Evolutionary conservation across 2,797 vertebrate species (phyloP).

Genomic region (Lophius americanus): DNA sequence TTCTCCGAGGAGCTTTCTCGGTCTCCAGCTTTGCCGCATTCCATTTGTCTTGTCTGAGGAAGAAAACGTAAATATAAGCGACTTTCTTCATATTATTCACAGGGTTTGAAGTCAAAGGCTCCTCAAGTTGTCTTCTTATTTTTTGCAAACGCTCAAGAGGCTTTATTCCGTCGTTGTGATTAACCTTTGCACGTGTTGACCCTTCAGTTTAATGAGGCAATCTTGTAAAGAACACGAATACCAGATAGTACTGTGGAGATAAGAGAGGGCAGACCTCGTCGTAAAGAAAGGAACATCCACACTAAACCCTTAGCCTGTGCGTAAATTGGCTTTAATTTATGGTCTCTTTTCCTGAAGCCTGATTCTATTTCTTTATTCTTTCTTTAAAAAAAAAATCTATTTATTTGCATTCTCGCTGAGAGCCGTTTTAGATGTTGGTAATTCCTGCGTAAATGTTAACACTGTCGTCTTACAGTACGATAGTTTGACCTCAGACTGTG

Average conservation of each 20-base stretch:
- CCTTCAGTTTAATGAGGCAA: constrained; percentile 54
- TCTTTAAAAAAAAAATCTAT: background rate
- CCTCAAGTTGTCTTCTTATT: constrained; percentile 4
- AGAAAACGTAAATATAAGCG: background rate
- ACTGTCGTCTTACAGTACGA: no score
- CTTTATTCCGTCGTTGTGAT: constrained; percentile 14
- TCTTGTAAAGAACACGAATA: constrained; percentile 45
- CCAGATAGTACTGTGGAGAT: constrained; percentile 48
- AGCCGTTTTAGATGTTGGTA: background rate
- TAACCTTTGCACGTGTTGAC: constrained; percentile 64
- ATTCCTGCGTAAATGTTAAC: no score
- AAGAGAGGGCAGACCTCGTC: constrained; percentile 34
- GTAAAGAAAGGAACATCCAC: constrained; percentile 41
- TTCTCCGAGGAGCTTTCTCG: constrained; percentile 20
- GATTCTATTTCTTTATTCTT: no score
- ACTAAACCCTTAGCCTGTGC: background rate
- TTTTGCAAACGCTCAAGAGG: constrained; percentile 29
- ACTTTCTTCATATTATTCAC: background rate
- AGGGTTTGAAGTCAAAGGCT: background rate
- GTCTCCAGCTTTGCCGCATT: constrained; percentile 25
- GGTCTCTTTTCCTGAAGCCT: background rate
- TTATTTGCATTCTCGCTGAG: constrained; percentile 1
- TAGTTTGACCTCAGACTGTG: background rate
- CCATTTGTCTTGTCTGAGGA: background rate
- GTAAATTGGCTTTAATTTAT: constrained; percentile 42